Conservation (phyloP, 2,888 invertebrate genomes). For the Pycnomerus fuliginosus region DNA sequence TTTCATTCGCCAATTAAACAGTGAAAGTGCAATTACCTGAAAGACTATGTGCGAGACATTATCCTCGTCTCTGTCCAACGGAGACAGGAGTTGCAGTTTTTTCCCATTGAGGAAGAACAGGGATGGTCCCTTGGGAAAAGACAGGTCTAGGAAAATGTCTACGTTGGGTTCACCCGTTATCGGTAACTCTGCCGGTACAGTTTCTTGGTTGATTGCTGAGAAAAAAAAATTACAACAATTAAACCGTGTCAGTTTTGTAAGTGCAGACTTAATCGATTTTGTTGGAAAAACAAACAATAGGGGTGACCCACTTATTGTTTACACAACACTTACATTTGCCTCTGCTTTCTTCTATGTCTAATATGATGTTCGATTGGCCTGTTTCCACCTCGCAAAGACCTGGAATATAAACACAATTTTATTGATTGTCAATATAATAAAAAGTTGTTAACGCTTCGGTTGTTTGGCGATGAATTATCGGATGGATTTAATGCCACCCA, state of each 20-base stretch:
- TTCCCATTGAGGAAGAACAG: constrained; percentile 82
- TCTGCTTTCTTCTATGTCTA: constrained; percentile 87
- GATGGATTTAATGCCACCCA: no score
- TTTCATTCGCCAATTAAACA: no score
- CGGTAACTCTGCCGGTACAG: constrained; percentile 77
- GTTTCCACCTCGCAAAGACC: constrained; percentile 82
- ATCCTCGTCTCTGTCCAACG: constrained; percentile 82
- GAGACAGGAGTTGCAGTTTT: constrained; percentile 73
- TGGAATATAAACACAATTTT: constrained; percentile 52
- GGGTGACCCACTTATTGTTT: neutral
- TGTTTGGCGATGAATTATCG: no score
- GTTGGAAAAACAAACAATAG: neutral
- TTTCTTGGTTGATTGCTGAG: constrained; percentile 70
- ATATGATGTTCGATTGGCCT: constrained; percentile 83
- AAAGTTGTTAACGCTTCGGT: no score
- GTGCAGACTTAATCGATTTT: no score
- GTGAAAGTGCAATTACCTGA: constrained; percentile 62
- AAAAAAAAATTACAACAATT: constrained; percentile 3
- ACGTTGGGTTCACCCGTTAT: constrained; percentile 80
- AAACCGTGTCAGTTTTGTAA: no score
- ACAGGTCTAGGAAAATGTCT: constrained; percentile 74
- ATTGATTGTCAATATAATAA: no score
- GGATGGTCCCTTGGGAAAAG: constrained; percentile 77
- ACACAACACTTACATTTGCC: constrained; percentile 71
- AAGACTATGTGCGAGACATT: constrained; percentile 86